Evolutionary conservation across 1,140 invertebrate genomes (phyloP).

Genomic region (Aphis craccivora): DNA sequence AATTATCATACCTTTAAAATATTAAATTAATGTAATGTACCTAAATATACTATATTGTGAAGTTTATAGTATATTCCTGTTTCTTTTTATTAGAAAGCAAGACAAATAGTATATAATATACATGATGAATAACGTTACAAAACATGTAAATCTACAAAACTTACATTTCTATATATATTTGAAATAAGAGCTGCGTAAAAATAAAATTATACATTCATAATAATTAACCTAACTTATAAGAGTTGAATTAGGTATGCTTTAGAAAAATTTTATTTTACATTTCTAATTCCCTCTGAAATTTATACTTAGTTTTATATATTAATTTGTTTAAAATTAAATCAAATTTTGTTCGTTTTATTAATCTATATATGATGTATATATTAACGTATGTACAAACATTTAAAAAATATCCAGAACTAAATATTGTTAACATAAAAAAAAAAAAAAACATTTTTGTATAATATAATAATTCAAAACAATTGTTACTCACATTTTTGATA

Average conservation of each 20-base stretch:
- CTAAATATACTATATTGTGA: background rate
- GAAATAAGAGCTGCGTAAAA: no score
- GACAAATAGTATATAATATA: background rate
- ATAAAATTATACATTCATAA: background rate
- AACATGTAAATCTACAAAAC: background rate
- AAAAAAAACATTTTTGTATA: background rate
- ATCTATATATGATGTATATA: background rate
- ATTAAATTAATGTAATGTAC: no score
- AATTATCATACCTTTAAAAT: no score
- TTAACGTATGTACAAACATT: background rate
- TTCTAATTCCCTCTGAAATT: background rate
- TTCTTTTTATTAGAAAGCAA: background rate
- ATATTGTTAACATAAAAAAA: background rate
- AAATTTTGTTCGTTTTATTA: background rate
- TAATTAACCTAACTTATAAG: background rate
- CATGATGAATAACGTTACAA: background rate
- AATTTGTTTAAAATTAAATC: background rate
- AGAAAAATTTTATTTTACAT: background rate
- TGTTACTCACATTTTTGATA: slow-evolving; percentile 31
- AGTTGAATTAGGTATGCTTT: background rate
- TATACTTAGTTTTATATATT: background rate
- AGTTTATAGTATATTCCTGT: background rate
- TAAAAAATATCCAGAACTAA: background rate
- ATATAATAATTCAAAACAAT: slow-evolving; percentile 4
- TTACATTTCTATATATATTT: no score